These are phyloP conservation scores for Kryptolebias marmoratus DNA, from an alignment of 2,113 vertebrate genomes.

Conservation along the genomic window DNA sequence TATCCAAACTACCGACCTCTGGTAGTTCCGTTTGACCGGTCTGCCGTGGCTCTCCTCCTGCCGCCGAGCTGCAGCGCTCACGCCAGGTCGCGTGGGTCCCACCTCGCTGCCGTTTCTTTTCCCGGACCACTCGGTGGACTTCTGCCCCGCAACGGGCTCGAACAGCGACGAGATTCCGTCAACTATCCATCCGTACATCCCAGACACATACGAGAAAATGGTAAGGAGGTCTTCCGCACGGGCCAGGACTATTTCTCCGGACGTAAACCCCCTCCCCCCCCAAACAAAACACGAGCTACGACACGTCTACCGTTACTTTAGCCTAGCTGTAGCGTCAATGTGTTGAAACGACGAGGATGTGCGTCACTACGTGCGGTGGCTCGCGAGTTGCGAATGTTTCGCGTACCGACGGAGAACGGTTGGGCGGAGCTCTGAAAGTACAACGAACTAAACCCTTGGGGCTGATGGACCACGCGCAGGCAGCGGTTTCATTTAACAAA, in stretches of 20 bases:
- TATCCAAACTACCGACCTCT: constrained; percentile 68
- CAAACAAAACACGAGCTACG: constrained; percentile 34
- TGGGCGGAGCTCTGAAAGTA: constrained; percentile 22
- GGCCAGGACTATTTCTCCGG: constrained; percentile 71
- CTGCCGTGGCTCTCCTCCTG: constrained; percentile 66
- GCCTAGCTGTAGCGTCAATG: constrained; percentile 44
- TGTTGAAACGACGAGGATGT: constrained; percentile 10
- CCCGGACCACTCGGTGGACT: constrained; percentile 63
- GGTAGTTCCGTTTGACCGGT: constrained; percentile 81
- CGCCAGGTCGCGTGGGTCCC: constrained; percentile 37
- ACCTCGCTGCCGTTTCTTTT: constrained; percentile 39
- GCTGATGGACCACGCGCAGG: too few relatives aligned
- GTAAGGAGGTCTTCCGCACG: constrained; percentile 51
- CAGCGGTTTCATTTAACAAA: fast-evolving
- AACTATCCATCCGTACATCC: constrained; percentile 87
- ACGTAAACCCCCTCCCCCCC: neutral
- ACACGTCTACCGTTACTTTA: constrained; percentile 36
- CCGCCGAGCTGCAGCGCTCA: constrained; percentile 23
- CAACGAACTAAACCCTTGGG: fast-evolving
- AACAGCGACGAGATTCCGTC: constrained; percentile 84
- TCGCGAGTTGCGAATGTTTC: constrained; percentile 15
- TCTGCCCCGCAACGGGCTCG: constrained; percentile 73
- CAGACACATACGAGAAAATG: constrained; percentile 77
- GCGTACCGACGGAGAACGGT: fast-evolving
- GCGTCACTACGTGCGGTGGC: constrained; percentile 35